Conservation (phyloP, 2,797 vertebrate genomes). For the Sebastes steindachneri region DNA sequence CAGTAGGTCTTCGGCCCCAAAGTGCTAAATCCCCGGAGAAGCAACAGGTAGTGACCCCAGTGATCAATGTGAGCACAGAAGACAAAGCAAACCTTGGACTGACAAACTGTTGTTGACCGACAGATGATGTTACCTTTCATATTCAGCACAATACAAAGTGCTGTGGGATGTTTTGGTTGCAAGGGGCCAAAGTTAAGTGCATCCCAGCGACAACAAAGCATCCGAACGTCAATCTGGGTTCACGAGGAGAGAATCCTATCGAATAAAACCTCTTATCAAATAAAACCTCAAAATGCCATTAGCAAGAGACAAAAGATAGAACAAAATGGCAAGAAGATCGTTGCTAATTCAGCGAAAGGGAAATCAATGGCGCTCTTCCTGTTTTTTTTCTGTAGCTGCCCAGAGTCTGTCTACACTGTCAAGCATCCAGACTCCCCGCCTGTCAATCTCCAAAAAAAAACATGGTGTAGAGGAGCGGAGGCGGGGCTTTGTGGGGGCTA, state of each 20-base stretch:
- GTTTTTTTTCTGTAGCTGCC: constrained; percentile 13
- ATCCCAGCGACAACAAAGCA: constrained; percentile 42
- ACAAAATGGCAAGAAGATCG: constrained; percentile 56
- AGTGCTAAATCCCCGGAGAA: not conserved
- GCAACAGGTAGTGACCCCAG: not conserved
- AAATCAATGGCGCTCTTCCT: constrained; percentile 69
- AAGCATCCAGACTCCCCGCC: constrained; percentile 15
- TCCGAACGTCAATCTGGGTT: constrained; percentile 20
- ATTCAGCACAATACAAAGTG: constrained; percentile 38
- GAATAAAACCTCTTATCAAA: constrained; percentile 61
- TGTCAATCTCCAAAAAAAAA: constrained; percentile 30
- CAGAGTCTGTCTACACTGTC: constrained; percentile 8
- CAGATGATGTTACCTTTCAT: constrained; percentile 8
- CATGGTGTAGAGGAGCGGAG: not conserved
- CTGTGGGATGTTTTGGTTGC: constrained; percentile 50
- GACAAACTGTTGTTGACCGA: constrained; percentile 23
- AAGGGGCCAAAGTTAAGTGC: constrained; percentile 44
- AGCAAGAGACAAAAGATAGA: constrained; percentile 58
- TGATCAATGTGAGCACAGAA: constrained; percentile 2
- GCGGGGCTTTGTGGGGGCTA: not conserved
- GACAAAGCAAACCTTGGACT: constrained; percentile 2
- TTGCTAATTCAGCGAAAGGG: constrained; percentile 72
- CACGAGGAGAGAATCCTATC: constrained; percentile 37
- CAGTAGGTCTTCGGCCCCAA: too few relatives aligned
- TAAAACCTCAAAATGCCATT: constrained; percentile 64